Evolutionary conservation across 1,140 invertebrate genomes (phyloP).

Genomic region (Lutraria rhynchaena): DNA sequence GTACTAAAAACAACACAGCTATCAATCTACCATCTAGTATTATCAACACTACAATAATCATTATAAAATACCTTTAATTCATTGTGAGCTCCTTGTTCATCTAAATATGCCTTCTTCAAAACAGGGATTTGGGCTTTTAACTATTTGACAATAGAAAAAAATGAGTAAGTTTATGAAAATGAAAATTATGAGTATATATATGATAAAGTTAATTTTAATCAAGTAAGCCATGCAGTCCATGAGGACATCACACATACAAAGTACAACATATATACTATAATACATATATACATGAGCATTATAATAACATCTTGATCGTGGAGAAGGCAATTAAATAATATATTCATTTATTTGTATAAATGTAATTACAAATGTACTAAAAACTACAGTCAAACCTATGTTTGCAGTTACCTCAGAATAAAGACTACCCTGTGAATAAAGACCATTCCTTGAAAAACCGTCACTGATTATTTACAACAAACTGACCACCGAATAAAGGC

Average conservation of each 20-base stretch:
- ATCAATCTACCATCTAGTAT: not conserved
- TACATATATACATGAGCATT: too few species aligned
- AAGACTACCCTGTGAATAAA: too few species aligned
- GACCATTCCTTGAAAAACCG: too few species aligned
- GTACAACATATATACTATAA: too few species aligned
- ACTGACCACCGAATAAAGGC: too few species aligned
- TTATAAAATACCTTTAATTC: conserved; percentile 83
- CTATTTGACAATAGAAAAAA: conserved; percentile 83
- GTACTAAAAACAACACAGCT: not conserved
- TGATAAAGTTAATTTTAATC: not conserved
- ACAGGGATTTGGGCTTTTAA: conserved; percentile 93
- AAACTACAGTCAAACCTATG: too few species aligned
- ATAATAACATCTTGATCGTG: not conserved
- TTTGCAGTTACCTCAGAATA: too few species aligned
- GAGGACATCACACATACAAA: not conserved
- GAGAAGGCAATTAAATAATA: not conserved
- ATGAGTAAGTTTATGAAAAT: not conserved
- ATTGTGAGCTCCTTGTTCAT: conserved; percentile 91
- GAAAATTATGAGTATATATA: not conserved
- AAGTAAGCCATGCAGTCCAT: not conserved
- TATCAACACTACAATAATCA: not conserved
- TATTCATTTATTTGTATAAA: too few species aligned
- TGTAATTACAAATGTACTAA: too few species aligned
- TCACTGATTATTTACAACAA: too few species aligned
- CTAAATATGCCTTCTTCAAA: conserved; percentile 94